Conservation (phyloP, 2,888 invertebrate genomes). For the Leptinotarsa tumamoca region DNA sequence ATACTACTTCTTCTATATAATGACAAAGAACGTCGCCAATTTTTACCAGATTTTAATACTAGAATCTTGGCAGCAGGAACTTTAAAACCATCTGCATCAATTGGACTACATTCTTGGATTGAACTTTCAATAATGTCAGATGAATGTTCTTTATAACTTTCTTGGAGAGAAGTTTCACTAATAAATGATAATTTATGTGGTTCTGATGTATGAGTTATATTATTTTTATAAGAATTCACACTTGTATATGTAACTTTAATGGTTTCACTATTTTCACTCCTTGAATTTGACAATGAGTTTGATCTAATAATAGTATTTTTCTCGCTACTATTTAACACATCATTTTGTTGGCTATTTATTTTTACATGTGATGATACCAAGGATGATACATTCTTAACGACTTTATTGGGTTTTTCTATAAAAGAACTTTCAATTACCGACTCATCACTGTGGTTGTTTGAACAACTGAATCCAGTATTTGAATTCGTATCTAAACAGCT, state of each 20-base stretch:
- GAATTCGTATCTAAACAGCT: background rate
- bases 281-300: background rate
- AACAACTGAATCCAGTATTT: background rate
- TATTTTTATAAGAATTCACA: background rate
- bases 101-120: conserved; percentile 22
- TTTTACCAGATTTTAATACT: conserved; percentile 74
- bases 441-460: background rate
- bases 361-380: background rate
- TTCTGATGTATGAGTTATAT: background rate
- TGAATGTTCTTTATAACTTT: conserved; percentile 8
- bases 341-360: background rate
- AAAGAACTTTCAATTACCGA: conserved; percentile 13
- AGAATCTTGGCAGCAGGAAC: conserved; percentile 55
- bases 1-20: conserved; percentile 64
- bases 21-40: conserved; percentile 76
- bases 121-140: conserved; percentile 41
- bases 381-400: background rate
- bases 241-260: background rate
- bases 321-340: background rate
- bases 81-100: conserved; percentile 32
- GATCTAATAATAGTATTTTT: background rate
- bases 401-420: background rate
- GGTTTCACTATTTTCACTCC: background rate
- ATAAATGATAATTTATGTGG: background rate
- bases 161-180: background rate